Evolutionary conservation across 2,888 invertebrate genomes (phyloP), one percentile per base, ranked within the genome.

Genomic region (Watsonalla binaria): DNA sequence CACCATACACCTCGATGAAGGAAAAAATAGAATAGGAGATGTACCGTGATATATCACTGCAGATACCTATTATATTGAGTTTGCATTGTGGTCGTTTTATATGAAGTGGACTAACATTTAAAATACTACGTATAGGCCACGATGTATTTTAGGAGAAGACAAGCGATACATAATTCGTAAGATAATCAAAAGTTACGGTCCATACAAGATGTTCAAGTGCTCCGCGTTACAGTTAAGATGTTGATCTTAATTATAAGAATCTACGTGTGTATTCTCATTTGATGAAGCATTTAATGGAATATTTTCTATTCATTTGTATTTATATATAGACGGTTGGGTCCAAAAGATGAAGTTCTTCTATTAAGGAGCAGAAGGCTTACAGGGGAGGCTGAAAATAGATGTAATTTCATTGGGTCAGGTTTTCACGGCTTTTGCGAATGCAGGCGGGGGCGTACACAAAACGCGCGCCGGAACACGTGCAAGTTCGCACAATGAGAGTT

Each of bases 381-480:
- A 14, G 7, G 37, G 9, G 64, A 35, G 60, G 70, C 75, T 80
- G 76, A 82, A 82, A 81, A 80, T 78, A 76, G 71, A 73, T 63
- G 63, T 70, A 62, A 74, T 68, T 70, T 72, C 61, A 72, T 67
- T 70, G 55, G 63, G 57, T 60, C 59, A 80, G 82, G 83, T 81
- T 83, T 83, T 78, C 73, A 67, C 69, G 79, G 72, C 74, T 74
- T 72, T 73, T 72, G 67, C 64, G 72, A 74, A 65, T 76, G 79
- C 79, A 82, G 78, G 79, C 79, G 82, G 78, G 82, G 79, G 78
- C 76, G 76, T 75, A 77, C 77, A 86, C 84, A 88, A 84, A 88
- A 86, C 84, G 70, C 84, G 70, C 70, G 74, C 86, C 88, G 89
- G 89, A 85, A 87, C 90, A 90, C 90, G 90, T 90, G 90, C 88